Conservation (phyloP, 2,888 invertebrate species). For the Neoitamus cyanurus region DNA sequence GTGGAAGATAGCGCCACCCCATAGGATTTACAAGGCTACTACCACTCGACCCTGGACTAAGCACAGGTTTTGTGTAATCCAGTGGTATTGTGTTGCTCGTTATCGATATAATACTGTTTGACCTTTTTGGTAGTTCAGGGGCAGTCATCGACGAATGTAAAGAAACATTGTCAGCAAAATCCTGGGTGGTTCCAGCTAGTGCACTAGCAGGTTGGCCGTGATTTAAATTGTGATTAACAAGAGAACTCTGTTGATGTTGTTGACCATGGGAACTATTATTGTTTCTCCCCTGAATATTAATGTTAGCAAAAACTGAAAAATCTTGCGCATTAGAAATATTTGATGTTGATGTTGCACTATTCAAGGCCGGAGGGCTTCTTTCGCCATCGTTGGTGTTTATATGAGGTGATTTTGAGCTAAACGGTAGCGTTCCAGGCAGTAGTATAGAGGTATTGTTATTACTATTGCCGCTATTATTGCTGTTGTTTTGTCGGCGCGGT, state of each 20-base stretch:
- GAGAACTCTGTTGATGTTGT: slow-evolving; percentile 8
- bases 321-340: slow-evolving; percentile 54
- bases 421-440: slow-evolving; percentile 55
- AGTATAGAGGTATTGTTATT: slow-evolving; percentile 51
- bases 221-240: slow-evolving; percentile 11
- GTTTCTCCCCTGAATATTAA: slow-evolving; percentile 63
- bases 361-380: slow-evolving; percentile 55
- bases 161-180: slow-evolving; percentile 44
- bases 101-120: slow-evolving; percentile 55
- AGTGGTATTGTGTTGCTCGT: slow-evolving; percentile 41
- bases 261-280: slow-evolving; percentile 19
- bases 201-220: neutral
- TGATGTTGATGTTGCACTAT: slow-evolving; percentile 1
- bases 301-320: slow-evolving; percentile 63
- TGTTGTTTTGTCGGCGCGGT: slow-evolving; percentile 68
- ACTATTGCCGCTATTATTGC: slow-evolving; percentile 57
- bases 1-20: slow-evolving; percentile 45
- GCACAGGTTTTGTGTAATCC: slow-evolving; percentile 50
- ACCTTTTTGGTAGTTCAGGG: slow-evolving; percentile 55
- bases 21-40: neutral
- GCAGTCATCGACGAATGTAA: slow-evolving; percentile 42
- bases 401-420: slow-evolving; percentile 54
- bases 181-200: neutral
- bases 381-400: slow-evolving; percentile 57
- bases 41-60: slow-evolving; percentile 47